A percentile compares a stretch with the other conserved stretches of the same genome.
phyloP scores from a whole-genome alignment of 2,113 vertebrate species.

The Thunnus maccoyii region DNA sequence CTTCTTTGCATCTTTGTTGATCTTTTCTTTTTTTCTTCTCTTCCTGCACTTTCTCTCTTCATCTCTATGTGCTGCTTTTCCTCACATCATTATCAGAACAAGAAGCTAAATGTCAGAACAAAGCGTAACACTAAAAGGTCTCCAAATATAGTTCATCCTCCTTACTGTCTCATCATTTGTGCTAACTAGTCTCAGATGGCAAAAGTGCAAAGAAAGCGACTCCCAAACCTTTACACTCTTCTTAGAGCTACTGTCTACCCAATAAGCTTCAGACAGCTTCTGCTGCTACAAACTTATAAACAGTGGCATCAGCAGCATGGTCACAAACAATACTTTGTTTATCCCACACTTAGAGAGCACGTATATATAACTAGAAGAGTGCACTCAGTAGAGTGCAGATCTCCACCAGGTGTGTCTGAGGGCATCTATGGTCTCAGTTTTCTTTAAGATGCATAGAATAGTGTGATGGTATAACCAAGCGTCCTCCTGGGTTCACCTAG shows the following conservation, averaged over 20 bases:
- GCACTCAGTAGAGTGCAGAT: too few species aligned
- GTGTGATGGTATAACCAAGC: too few species aligned
- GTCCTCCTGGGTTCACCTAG: too few species aligned
- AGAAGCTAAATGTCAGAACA: constrained; percentile 67
- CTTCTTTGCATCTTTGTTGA: not conserved
- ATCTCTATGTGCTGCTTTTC: constrained; percentile 13
- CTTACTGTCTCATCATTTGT: constrained; percentile 12
- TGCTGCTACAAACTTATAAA: constrained; percentile 1
- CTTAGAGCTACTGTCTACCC: not conserved
- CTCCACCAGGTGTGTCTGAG: too few species aligned
- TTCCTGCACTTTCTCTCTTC: constrained; percentile 9
- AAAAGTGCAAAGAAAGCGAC: constrained; percentile 20
- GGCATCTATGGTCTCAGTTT: too few species aligned
- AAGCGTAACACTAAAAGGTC: constrained; percentile 50
- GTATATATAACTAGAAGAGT: not conserved
- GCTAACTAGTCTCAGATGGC: constrained; percentile 20
- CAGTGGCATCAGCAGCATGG: not conserved
- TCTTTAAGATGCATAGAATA: too few species aligned
- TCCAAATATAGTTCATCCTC: constrained; percentile 35
- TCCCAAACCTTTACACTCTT: constrained; percentile 12
- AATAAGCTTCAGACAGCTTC: not conserved
- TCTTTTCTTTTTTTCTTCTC: not conserved
- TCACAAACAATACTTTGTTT: too few species aligned
- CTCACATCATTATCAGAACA: constrained; percentile 40
- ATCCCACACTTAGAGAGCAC: not conserved